Percentiles rank a stretch among this genome's conserved stretches.
These are phyloP conservation scores for Mamestra brassicae DNA, from an alignment of 2,888 invertebrate species.

Conservation along the genomic window DNA sequence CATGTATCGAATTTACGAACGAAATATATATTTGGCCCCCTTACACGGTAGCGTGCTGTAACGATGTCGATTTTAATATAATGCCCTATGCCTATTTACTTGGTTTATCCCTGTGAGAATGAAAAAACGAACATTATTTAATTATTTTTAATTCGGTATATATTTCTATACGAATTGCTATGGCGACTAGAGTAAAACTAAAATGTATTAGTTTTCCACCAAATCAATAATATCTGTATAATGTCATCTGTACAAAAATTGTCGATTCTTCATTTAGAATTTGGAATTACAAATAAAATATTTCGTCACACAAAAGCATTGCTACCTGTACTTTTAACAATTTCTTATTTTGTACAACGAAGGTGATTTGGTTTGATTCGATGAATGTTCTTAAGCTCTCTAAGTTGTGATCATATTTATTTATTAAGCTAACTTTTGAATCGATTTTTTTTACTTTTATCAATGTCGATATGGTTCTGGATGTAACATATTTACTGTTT, in stretches of 20 bases:
- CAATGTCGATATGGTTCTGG: constrained; percentile 52
- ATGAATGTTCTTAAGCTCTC: constrained; percentile 69
- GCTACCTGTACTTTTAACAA: constrained; percentile 7
- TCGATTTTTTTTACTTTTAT: constrained; percentile 31
- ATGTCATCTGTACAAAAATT: constrained; percentile 4
- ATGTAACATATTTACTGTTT: too few species aligned
- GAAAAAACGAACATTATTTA: not conserved
- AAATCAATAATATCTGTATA: not conserved
- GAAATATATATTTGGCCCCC: constrained; percentile 20
- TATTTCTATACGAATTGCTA: constrained; percentile 5
- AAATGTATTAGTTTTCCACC: not conserved
- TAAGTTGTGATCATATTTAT: constrained; percentile 75
- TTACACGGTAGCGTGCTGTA: constrained; percentile 27
- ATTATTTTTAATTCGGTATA: not conserved
- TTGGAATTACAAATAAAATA: not conserved
- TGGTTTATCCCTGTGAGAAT: not conserved
- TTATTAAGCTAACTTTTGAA: constrained; percentile 47
- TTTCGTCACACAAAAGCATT: constrained; percentile 19
- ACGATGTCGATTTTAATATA: constrained; percentile 19
- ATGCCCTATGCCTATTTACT: not conserved
- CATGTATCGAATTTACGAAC: constrained; percentile 51
- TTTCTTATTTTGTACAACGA: constrained; percentile 65
- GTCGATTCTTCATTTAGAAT: not conserved
- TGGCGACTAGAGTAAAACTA: not conserved
- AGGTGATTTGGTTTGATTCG: constrained; percentile 44